A percentile compares a stretch with the other conserved stretches of the same genome.
Evolutionary conservation across 2,888 invertebrate genomes (phyloP).

Genomic region (Saturnia pavonia): DNA sequence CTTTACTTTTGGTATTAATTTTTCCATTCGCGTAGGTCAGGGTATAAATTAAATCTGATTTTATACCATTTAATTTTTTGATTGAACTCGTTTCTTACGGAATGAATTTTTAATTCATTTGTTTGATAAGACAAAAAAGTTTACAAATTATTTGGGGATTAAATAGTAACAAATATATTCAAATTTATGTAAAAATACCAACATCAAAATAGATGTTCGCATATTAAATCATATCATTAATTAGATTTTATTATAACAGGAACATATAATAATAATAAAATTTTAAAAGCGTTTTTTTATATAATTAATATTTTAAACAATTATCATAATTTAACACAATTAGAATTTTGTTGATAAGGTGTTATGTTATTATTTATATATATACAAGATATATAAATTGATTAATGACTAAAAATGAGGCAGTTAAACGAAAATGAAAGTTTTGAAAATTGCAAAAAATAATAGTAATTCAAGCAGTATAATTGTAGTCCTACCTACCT

Average conservation of each 20-base stretch:
- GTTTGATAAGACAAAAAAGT: not conserved
- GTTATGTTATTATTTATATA: not conserved
- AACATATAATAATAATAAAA: conserved; percentile 25
- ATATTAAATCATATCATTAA: conserved; percentile 41
- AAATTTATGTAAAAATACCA: conserved; percentile 47
- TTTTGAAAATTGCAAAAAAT: not conserved
- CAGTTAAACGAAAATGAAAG: not conserved
- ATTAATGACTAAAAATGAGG: not conserved
- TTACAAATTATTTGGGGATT: conserved; percentile 1
- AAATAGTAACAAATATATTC: conserved; percentile 33
- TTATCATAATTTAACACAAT: not conserved
- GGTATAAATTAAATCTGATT: not conserved
- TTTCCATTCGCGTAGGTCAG: conserved; percentile 8
- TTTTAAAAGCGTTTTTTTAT: conserved; percentile 13
- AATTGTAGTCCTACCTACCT: conserved; percentile 17
- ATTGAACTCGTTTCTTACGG: not conserved
- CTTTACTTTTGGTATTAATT: conserved; percentile 40
- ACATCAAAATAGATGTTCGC: conserved; percentile 34
- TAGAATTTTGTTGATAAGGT: not conserved
- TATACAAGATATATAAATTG: not conserved
- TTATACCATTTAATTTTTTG: not conserved
- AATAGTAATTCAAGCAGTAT: not conserved
- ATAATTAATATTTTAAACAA: not conserved
- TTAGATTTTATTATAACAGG: conserved; percentile 31
- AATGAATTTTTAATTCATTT: not conserved